phyloP scores from a whole-genome alignment of 2,888 invertebrate species.

The Rhopalosiphum nymphaeae region DNA sequence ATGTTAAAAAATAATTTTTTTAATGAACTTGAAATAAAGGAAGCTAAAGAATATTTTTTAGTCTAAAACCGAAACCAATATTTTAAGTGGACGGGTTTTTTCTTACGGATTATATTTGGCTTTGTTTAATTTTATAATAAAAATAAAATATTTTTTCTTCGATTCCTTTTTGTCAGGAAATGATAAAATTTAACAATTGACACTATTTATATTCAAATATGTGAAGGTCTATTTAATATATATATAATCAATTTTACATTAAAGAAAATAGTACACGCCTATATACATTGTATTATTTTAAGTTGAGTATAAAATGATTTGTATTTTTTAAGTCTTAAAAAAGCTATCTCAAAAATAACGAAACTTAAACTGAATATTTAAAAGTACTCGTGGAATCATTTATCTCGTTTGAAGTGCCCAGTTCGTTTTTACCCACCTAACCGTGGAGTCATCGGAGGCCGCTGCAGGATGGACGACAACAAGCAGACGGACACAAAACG shows the following conservation, averaged over 20 bases:
- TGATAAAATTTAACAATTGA: not conserved
- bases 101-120: not conserved
- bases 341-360: not conserved
- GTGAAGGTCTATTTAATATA: not conserved
- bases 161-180: not conserved
- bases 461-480: conserved; percentile 28
- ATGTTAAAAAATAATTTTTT: not conserved
- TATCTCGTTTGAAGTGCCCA: not conserved
- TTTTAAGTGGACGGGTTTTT: not conserved
- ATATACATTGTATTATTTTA: not conserved
- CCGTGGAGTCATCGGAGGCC: conserved; percentile 18
- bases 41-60: not conserved
- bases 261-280: not conserved
- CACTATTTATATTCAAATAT: not conserved
- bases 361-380: not conserved
- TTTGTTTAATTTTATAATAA: not conserved
- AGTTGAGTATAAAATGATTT: not conserved
- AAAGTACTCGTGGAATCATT: not conserved
- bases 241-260: not conserved
- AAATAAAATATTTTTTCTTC: not conserved
- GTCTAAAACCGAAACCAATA: not conserved
- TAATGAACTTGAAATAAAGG: not conserved
- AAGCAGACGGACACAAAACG: conserved; percentile 53
- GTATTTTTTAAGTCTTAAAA: not conserved
- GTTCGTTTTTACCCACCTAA: conserved; percentile 41